These are phyloP conservation scores for Cosmia trapezina DNA, from an alignment of 2,888 invertebrate species.

Conservation along the genomic window DNA sequence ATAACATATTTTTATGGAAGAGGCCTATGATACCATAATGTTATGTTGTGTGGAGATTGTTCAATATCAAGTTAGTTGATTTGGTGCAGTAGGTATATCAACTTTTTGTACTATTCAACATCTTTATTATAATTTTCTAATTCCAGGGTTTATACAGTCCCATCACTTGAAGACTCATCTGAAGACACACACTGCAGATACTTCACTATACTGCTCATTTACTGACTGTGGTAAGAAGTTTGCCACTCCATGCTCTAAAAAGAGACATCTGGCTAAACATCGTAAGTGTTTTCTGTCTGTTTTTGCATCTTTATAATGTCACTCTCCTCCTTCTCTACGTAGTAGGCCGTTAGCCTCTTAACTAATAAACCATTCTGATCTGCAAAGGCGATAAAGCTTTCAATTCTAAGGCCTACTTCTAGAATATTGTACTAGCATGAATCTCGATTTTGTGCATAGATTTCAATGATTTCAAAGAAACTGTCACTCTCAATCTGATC, in stretches of 20 bases:
- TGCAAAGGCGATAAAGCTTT: neutral
- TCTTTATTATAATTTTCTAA: neutral
- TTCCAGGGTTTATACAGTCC: constrained; percentile 84
- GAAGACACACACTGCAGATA: constrained; percentile 76
- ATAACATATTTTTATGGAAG: neutral
- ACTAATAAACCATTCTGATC: neutral
- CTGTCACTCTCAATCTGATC: neutral
- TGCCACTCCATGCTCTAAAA: constrained; percentile 77
- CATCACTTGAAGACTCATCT: constrained; percentile 84
- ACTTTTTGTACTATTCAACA: neutral
- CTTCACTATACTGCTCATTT: constrained; percentile 73
- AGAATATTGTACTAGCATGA: neutral
- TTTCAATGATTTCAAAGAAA: neutral
- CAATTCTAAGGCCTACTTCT: neutral
- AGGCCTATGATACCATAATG: neutral
- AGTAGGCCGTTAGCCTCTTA: neutral
- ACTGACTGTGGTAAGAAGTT: constrained; percentile 78
- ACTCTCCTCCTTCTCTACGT: neutral
- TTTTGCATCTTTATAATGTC: neutral
- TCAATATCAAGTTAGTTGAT: neutral
- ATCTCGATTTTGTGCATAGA: neutral
- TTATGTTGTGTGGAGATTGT: neutral
- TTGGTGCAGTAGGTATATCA: no score
- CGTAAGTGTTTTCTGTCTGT: constrained; percentile 72
- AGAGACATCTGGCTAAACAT: constrained; percentile 77